phyloP scores from a whole-genome alignment of 2,888 invertebrate genomes.

The Miltochrista miniata region DNA sequence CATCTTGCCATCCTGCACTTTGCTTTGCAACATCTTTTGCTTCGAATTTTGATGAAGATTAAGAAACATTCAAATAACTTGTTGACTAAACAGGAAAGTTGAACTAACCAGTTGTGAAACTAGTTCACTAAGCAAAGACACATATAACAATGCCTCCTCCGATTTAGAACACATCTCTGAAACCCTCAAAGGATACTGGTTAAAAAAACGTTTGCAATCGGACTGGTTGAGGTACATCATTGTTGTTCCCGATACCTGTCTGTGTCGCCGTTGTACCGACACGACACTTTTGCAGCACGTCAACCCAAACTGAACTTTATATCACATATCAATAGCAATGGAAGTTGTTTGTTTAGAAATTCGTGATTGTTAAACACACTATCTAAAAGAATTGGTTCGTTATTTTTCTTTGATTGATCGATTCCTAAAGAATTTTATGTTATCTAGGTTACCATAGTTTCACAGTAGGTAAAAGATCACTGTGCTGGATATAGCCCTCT shows the following conservation, averaged over 20 bases:
- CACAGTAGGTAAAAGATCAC: too few relatives aligned
- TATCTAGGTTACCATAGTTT: background rate
- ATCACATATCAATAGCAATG: constrained; percentile 4
- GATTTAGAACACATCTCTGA: constrained; percentile 21
- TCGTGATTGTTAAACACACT: constrained; percentile 31
- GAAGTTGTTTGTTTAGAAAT: constrained; percentile 12
- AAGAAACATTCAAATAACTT: too few relatives aligned
- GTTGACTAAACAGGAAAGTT: too few relatives aligned
- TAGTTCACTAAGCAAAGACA: background rate
- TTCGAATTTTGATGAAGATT: too few relatives aligned
- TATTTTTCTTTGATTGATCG: constrained; percentile 37
- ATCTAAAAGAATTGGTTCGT: constrained; percentile 36
- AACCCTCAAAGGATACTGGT: constrained; percentile 60
- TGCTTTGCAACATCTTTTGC: too few relatives aligned
- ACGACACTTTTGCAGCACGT: constrained; percentile 36
- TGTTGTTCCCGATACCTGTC: constrained; percentile 68
- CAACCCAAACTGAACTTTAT: constrained; percentile 37
- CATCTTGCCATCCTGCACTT: too few relatives aligned
- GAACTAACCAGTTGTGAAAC: too few relatives aligned
- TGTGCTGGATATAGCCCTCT: too few relatives aligned
- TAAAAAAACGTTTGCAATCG: constrained; percentile 65
- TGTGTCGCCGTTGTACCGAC: constrained; percentile 49
- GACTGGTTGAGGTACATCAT: constrained; percentile 74
- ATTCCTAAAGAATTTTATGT: constrained; percentile 11
- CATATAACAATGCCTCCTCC: constrained; percentile 14